A percentile compares a stretch with the other conserved stretches of the same genome.
These are phyloP conservation scores for Anastrepha obliqua DNA, from an alignment of 1,140 invertebrate genomes.

Conservation along the genomic window DNA sequence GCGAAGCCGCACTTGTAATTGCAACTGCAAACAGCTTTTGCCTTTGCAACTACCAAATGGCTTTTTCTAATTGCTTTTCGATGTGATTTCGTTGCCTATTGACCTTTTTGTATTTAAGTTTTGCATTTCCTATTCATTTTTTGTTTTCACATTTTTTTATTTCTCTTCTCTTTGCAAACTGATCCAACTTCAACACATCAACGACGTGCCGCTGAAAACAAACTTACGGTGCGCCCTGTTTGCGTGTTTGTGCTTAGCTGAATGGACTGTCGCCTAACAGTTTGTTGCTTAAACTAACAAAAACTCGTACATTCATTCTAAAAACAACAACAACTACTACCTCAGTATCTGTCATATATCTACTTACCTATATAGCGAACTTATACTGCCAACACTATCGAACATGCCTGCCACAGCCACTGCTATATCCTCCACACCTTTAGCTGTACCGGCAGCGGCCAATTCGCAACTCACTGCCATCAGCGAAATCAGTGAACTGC, in stretches of 20 bases:
- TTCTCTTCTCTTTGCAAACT: background rate
- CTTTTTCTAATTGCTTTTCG: slow-evolving; percentile 42
- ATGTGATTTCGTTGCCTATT: background rate
- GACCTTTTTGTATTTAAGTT: background rate
- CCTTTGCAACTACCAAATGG: background rate
- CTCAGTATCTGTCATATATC: slow-evolving; percentile 6
- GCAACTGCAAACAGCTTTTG: background rate
- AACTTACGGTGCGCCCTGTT: background rate
- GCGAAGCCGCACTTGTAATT: too few species aligned
- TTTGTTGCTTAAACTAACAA: slow-evolving; percentile 29
- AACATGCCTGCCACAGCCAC: background rate
- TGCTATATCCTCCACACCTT: background rate
- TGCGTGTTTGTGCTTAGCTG: background rate
- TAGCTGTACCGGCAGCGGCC: background rate
- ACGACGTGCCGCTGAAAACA: background rate
- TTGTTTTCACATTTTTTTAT: background rate
- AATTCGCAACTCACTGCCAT: slow-evolving; percentile 43
- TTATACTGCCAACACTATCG: background rate
- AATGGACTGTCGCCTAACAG: background rate
- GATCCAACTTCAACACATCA: background rate
- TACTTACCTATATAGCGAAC: too few species aligned
- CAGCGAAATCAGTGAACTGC: slow-evolving; percentile 34
- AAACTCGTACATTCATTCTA: background rate
- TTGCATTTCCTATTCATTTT: background rate
- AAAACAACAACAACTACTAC: background rate